These are phyloP conservation scores for Strix aluco DNA, from an alignment of 2,113 vertebrate genomes.

Conservation along the genomic window DNA sequence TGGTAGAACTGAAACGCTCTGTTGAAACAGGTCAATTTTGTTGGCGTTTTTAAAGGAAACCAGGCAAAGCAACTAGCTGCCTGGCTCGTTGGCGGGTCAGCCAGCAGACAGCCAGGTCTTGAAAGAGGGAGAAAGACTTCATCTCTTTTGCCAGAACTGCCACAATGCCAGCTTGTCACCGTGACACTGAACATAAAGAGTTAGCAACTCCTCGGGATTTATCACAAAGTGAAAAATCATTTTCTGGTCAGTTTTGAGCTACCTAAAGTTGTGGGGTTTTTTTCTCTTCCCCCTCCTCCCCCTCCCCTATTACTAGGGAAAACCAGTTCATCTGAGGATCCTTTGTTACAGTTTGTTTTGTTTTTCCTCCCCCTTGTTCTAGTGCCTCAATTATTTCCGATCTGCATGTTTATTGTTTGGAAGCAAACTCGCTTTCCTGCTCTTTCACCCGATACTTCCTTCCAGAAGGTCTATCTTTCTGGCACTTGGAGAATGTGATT, in stretches of 20 bases:
- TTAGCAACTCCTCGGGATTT: not conserved
- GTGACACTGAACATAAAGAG: not conserved
- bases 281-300: not conserved
- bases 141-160: not conserved
- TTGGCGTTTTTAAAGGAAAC: not conserved
- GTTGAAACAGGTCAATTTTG: not conserved
- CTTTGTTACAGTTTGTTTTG: slow-evolving; percentile 9
- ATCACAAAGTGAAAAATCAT: not conserved
- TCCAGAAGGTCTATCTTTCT: slow-evolving; percentile 55
- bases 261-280: not conserved
- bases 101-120: not conserved
- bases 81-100: not conserved
- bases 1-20: not conserved
- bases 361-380: slow-evolving; percentile 36
- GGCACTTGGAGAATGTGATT: slow-evolving; percentile 62
- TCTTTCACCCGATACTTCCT: slow-evolving; percentile 40
- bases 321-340: slow-evolving; percentile 9
- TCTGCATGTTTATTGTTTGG: slow-evolving; percentile 47
- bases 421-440: slow-evolving; percentile 38
- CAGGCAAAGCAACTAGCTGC: not conserved
- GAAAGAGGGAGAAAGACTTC: not conserved
- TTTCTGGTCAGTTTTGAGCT: not conserved
- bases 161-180: not conserved
- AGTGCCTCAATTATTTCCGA: slow-evolving; percentile 46
- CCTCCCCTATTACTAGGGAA: not conserved